phyloP scores from a whole-genome alignment of 2,888 invertebrate species.

The Camptogramma bilineatum region DNA sequence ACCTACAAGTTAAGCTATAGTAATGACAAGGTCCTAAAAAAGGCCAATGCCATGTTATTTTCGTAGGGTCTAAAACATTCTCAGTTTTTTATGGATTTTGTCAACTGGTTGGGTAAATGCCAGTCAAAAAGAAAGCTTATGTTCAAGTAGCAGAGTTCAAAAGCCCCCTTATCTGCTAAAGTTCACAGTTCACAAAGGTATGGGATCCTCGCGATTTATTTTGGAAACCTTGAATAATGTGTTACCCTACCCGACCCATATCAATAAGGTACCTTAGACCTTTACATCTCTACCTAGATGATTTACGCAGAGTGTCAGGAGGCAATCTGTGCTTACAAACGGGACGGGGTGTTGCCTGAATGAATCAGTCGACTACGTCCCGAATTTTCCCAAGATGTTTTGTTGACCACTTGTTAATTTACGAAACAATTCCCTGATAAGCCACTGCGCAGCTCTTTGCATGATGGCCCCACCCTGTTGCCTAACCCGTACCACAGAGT shows the following conservation, averaged over 20 bases:
- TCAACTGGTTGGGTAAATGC: background rate
- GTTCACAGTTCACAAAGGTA: constrained; percentile 40
- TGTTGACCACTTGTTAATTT: no score
- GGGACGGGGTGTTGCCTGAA: no score
- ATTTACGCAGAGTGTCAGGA: background rate
- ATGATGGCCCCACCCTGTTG: no score
- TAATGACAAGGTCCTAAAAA: background rate
- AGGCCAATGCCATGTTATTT: background rate
- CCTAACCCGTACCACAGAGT: no score
- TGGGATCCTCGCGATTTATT: constrained; percentile 31
- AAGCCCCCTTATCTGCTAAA: constrained; percentile 1
- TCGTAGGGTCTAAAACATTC: background rate
- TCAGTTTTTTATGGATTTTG: background rate
- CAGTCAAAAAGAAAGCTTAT: background rate
- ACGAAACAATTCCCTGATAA: no score
- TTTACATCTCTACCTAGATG: background rate
- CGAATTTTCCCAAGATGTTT: no score
- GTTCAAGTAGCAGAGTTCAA: background rate
- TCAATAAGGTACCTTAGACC: constrained; percentile 12
- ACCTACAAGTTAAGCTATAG: background rate
- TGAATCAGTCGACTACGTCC: no score
- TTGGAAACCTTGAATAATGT: constrained; percentile 20
- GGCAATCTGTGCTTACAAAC: no score
- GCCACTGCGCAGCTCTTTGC: no score
- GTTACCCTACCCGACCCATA: constrained; percentile 18